phyloP scores from a whole-genome alignment of 2,113 vertebrate genomes.

The Chitala chitala region DNA sequence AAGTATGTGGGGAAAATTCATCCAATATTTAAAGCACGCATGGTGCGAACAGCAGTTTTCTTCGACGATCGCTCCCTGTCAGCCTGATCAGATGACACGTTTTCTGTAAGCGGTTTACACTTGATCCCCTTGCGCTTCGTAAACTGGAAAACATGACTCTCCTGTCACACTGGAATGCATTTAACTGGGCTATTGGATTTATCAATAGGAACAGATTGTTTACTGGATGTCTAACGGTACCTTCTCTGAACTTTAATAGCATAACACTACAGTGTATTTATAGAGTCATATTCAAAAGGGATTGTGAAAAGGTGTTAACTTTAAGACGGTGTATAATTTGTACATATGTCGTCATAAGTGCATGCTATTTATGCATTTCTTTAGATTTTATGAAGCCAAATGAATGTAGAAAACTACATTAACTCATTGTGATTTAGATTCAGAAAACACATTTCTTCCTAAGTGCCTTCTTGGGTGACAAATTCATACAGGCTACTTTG shows the following conservation, averaged over 20 bases:
- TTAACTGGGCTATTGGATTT: background rate
- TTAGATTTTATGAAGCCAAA: conserved; percentile 18
- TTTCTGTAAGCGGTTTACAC: conserved; percentile 1
- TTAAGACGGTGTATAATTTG: conserved; percentile 13
- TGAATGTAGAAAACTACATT: conserved; percentile 28
- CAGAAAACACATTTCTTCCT: conserved; percentile 21
- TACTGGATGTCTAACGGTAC: background rate
- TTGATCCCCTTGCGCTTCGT: background rate
- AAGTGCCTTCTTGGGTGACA: conserved; percentile 23
- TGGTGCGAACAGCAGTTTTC: conserved; percentile 4
- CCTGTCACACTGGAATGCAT: conserved; percentile 20
- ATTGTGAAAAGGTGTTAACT: conserved; percentile 3
- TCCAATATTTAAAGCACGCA: background rate
- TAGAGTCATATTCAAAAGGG: background rate
- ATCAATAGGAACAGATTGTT: background rate
- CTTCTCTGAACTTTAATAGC: background rate
- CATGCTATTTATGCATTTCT: conserved; percentile 18
- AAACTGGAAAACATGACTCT: conserved; percentile 26
- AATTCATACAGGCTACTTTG: conserved; percentile 25
- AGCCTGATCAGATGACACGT: background rate
- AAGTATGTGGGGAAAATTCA: background rate
- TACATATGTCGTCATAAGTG: conserved; percentile 20
- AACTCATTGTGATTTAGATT: conserved; percentile 20
- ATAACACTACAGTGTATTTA: background rate
- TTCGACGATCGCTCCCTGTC: no score